Conservation (phyloP, 2,888 invertebrate genomes). For the Catocala fraxini region DNA sequence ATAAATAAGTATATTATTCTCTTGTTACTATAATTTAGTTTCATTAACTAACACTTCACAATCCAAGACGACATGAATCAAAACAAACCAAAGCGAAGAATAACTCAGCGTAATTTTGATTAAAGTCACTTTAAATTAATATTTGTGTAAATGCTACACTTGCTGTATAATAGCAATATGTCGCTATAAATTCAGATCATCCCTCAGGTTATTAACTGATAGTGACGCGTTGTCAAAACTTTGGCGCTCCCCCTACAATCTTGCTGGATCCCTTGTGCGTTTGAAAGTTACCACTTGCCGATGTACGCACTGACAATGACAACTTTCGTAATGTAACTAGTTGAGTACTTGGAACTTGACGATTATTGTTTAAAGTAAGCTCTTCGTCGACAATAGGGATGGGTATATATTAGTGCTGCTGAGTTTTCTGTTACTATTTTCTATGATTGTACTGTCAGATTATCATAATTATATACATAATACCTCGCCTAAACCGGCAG, state of each 20-base stretch:
- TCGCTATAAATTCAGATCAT: slow-evolving; percentile 74
- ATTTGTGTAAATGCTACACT: slow-evolving; percentile 43
- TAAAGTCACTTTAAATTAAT: slow-evolving; percentile 44
- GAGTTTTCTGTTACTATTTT: too few relatives aligned
- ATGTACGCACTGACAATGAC: slow-evolving; percentile 66
- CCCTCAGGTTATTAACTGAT: slow-evolving; percentile 79
- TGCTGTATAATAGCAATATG: slow-evolving; percentile 46
- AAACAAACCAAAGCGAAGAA: slow-evolving; percentile 22
- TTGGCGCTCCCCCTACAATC: slow-evolving; percentile 67
- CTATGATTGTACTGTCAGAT: too few relatives aligned
- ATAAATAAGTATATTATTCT: too few relatives aligned
- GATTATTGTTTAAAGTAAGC: slow-evolving; percentile 38
- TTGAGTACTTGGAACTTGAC: slow-evolving; percentile 40
- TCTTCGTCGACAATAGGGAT: slow-evolving; percentile 22
- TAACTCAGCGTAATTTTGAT: slow-evolving; percentile 36
- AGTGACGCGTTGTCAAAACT: slow-evolving; percentile 83
- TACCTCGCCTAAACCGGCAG: too few relatives aligned
- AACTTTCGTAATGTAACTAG: slow-evolving; percentile 59
- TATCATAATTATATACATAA: too few relatives aligned
- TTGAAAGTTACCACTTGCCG: slow-evolving; percentile 70
- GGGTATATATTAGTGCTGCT: background rate
- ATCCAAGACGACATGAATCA: slow-evolving; percentile 4
- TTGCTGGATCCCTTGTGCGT: slow-evolving; percentile 77
- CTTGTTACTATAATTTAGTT: background rate
- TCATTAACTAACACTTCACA: background rate